Conservation (phyloP, 23 tunicate genomes). For the Styela clava region DNA sequence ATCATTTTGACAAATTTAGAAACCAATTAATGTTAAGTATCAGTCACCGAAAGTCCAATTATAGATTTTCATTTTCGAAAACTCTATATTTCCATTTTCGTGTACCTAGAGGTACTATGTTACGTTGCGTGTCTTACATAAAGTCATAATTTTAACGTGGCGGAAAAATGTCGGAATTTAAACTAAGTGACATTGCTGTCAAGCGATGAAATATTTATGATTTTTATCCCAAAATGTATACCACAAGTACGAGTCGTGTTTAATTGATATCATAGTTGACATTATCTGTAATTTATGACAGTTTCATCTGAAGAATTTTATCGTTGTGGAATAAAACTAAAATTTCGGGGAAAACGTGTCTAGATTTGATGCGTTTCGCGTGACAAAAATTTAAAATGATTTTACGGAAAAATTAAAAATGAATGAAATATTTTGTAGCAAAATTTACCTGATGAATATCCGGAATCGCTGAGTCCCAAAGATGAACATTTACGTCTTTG, state of each 20-base stretch:
- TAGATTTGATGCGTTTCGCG: neutral
- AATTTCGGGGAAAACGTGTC: neutral
- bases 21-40: too few relatives aligned
- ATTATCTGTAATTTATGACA: neutral
- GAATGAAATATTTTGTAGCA: neutral
- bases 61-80: too few relatives aligned
- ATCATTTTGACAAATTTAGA: too few relatives aligned
- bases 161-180: too few relatives aligned
- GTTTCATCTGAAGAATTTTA: neutral
- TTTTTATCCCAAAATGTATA: neutral
- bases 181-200: neutral
- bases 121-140: too few relatives aligned
- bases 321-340: neutral
- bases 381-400: neutral
- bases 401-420: neutral
- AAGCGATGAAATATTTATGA: neutral
- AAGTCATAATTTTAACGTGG: too few relatives aligned
- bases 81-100: too few relatives aligned
- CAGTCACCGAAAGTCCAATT: too few relatives aligned
- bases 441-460: slow-evolving; percentile 17
- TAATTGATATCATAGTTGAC: neutral
- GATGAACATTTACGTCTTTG: slow-evolving; percentile 18
- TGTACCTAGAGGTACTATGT: too few relatives aligned
- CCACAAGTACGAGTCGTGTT: neutral
- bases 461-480: slow-evolving; percentile 24